phyloP scores from a whole-genome alignment of 2,888 invertebrate species.

The Latrodectus elegans region DNA sequence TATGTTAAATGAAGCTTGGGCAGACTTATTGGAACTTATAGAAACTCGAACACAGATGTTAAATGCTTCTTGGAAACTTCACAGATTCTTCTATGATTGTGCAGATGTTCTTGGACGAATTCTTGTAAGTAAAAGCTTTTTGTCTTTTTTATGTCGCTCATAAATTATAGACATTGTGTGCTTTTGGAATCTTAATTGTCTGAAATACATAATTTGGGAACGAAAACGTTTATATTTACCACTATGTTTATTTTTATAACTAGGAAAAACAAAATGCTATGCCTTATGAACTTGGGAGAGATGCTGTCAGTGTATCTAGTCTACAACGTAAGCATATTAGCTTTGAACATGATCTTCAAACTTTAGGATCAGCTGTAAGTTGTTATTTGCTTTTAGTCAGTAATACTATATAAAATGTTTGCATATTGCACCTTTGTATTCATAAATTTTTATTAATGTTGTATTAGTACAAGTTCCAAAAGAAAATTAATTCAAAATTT shows the following conservation, averaged over 20 bases:
- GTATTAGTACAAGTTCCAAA: too few species aligned
- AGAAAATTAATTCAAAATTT: too few species aligned
- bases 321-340: constrained; percentile 97
- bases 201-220: neutral
- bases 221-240: neutral
- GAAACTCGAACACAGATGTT: constrained; percentile 90
- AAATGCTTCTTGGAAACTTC: constrained; percentile 94
- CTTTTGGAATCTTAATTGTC: neutral
- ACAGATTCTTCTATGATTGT: constrained; percentile 99
- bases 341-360: constrained; percentile 97
- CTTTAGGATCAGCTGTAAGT: constrained; percentile 86
- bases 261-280: constrained; percentile 94
- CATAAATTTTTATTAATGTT: too few species aligned
- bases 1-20: constrained; percentile 98
- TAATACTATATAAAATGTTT: too few species aligned
- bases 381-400: neutral
- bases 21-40: constrained; percentile 96
- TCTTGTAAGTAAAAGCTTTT: constrained; percentile 76
- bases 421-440: too few species aligned
- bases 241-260: neutral
- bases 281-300: constrained; percentile 97
- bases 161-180: neutral
- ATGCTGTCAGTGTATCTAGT: constrained; percentile 96
- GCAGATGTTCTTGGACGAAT: constrained; percentile 96
- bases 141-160: neutral